phyloP scores from a whole-genome alignment of 2,797 vertebrate genomes.

The Sebastolobus altivelis region DNA sequence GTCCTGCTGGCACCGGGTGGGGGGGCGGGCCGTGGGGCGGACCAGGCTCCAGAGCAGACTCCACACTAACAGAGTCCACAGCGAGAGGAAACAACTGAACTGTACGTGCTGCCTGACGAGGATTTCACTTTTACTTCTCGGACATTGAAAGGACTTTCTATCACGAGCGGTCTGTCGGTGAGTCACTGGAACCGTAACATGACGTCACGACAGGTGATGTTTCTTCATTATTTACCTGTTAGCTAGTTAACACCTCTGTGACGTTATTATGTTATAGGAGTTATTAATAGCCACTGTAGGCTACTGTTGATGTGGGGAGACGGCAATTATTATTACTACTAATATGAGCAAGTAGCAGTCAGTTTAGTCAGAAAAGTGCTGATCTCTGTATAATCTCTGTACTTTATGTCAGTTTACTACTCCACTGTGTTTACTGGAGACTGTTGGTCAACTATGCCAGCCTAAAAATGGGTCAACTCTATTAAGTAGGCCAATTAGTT shows the following conservation, averaged over 20 bases:
- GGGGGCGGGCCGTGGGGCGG: too few relatives aligned
- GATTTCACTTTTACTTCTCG: not conserved
- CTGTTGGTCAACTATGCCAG: not conserved
- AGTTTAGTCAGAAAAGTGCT: not conserved
- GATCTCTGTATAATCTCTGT: not conserved
- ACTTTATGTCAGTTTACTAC: not conserved
- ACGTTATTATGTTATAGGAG: not conserved
- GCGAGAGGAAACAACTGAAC: accelerated
- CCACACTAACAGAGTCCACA: not conserved
- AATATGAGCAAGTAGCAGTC: not conserved
- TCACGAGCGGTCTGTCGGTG: not conserved
- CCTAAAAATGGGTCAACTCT: not conserved
- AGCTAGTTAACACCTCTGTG: not conserved
- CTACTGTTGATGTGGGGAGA: not conserved
- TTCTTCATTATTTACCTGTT: not conserved
- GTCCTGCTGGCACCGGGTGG: too few relatives aligned
- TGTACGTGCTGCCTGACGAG: accelerated
- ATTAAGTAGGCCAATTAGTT: not conserved
- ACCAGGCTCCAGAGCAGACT: too few relatives aligned
- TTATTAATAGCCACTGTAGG: not conserved
- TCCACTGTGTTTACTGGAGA: not conserved
- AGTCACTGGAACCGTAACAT: not conserved
- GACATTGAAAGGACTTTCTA: not conserved
- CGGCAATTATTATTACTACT: not conserved
- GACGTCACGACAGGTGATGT: too few relatives aligned